Evolutionary conservation across 2,113 vertebrate species (phyloP), one percentile per base, ranked within the genome.

Genomic region (Mugil cephalus): DNA sequence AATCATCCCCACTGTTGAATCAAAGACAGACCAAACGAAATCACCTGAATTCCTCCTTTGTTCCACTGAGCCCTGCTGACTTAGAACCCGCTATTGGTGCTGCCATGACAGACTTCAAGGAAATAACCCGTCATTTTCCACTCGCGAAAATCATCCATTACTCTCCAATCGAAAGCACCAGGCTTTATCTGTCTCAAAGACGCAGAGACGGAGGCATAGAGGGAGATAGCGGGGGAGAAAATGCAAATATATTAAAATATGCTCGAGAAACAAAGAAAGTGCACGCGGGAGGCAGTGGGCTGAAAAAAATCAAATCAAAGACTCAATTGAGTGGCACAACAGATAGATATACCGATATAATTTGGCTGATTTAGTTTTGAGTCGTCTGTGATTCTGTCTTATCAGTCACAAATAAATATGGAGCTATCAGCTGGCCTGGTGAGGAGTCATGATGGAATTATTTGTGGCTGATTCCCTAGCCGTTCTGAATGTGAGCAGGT

Each of bases 101-200:
- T n/a, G 69, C 72, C 51, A 15, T 69, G 76, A 79, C 58, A 83
- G 79, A 76, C 73, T 79, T 81, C 56, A 74, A 83, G 76, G 71
- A 81, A 88, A 86, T 70, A 89, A 81, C 74, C 80, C 36, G 56
- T 88, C 82, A 87, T 83, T 81, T 85, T 83, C 74, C 84, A 85
- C 84, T 88, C 79, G 62, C 74, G 70, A 77, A 76, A 82, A 85
- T 87, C 77, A 81, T 82, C 83, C 66, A 82, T 85, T 85, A 77
- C 39, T 17, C 76, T 74, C 64, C 69, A 68, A 82, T 74, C 17
- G 45, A 73, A 83, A 74, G 58, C 73, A 73, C 52, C 70, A 4
- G 53, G 70, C 56, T 77, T 85, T 74, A 83, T 86, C 77, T 77
- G 64, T 70, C 66, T 78, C 67, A 52, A 43, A 86, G 78, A 84